Evolutionary conservation across 2,888 invertebrate genomes (phyloP), one percentile per base, ranked within the genome.

Genomic region (Lasioglossum figueresi): DNA sequence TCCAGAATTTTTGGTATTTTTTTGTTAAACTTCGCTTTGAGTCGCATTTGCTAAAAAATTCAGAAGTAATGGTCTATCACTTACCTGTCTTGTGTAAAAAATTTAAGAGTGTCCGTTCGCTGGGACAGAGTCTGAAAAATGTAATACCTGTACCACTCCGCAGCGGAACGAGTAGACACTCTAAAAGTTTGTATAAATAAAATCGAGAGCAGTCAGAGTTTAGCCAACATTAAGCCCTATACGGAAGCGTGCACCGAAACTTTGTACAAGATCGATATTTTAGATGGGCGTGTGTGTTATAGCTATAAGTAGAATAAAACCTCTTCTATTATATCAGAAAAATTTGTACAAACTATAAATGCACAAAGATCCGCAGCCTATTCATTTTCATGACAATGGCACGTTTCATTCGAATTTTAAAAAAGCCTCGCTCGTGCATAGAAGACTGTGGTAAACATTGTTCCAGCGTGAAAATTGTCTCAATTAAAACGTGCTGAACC

Each of bases 391-490:
- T 6, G 63, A 63, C 27, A 31, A 63, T 63, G 31, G 31, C 27
- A 63, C 31, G 63, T 31, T 31, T 63, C 31, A 27, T 63, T 63
- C 63, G 63, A 63, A 63, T 31, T 56, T 56, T 56, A 56, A 56
- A n/a, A 56, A 56, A 12, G 56, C n/a, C 56, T n/a, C 56, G n/a
- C 12, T 4, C n/a, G n/a, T 12, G 56, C 56, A n/a, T 12, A 56
- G n/a, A 56, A 56, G n/a, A 56, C 56, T 1, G 8, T 4, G 56
- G n/a, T 56, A 56, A 56, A 56, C 56, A 56, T n/a, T 56, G 56
- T n/a, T 56, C 56, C n/a, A n/a, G n/a, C 56, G n/a, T 56, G n/a
- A 56, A 56, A 56, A 56, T 56, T n/a, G n/a, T 56, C 56, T 56
- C 56, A 56, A 56, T 56, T 56, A 56, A n/a, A 56, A 56, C 56